Percentiles rank a stretch among this genome's conserved stretches.
Conservation (phyloP, 2,797 vertebrate genomes). For the Epinephelus awoara region DNA sequence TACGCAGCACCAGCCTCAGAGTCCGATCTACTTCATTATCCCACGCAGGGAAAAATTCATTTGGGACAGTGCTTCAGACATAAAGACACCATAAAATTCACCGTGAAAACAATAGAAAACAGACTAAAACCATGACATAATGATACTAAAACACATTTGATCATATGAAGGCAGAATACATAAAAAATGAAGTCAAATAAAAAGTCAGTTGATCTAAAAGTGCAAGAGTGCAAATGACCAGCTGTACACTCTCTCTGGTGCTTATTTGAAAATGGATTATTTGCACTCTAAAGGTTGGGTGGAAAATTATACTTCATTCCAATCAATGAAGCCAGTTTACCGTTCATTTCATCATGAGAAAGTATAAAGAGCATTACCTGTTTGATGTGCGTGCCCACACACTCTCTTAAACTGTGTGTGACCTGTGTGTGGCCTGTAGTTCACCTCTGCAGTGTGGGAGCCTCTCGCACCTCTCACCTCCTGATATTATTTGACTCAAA, state of each 20-base stretch:
- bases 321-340: neutral
- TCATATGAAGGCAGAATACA: no score
- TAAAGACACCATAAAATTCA: no score
- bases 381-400: conserved; percentile 59
- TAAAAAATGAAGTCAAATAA: no score
- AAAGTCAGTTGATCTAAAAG: no score
- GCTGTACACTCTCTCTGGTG: neutral
- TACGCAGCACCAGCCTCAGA: no score
- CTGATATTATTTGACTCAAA: conserved; percentile 71
- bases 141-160: no score
- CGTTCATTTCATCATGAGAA: neutral
- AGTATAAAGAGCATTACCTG: neutral
- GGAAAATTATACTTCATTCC: neutral
- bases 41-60: no score
- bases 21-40: no score
- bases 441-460: conserved; percentile 78
- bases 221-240: no score
- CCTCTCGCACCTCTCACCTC: conserved; percentile 74
- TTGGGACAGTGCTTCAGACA: no score
- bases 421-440: conserved; percentile 62
- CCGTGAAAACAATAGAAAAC: no score
- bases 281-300: neutral
- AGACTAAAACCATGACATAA: no score
- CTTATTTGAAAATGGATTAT: neutral
- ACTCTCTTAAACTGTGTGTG: conserved; percentile 54